Evolutionary conservation across 1,140 invertebrate genomes (phyloP), one percentile per base, ranked within the genome.

Genomic region (Brachionus calyciflorus): DNA sequence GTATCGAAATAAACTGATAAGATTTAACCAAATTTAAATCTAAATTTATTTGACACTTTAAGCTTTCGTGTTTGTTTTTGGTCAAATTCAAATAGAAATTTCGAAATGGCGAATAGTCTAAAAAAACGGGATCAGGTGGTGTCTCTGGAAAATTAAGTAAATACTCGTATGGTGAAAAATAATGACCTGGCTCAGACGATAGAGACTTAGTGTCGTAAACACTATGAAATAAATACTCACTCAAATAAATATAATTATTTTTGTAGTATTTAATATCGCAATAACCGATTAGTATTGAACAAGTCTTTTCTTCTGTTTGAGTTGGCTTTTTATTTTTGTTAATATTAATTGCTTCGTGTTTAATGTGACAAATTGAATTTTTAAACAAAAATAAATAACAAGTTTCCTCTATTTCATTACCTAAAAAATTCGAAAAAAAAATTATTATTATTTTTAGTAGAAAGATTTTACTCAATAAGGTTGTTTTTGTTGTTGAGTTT

Each of bases 391-490:
- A 65, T 26, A 65, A 44, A 65, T 44, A 44, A 28, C 60, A 65
- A 65, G 28, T 65, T 65, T 65, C 60, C 44, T 65, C 60, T 44
- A 44, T 65, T 65, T 41, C 60, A 44, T 65, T 65, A 65, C 40
- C 60, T 65, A 14, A 24, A 65, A 65, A n/a, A n/a, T n/a, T n/a
- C n/a, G 17, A 55, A 55, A 55, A 55, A 14, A 26, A 4, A 24
- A 24, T 14, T 33, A 33, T 60, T 17, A 60, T n/a, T 33, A 30
- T 60, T 24, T 4, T 33, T 60, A n/a, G n/a, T n/a, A n/a, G n/a
- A n/a, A n/a, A n/a, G n/a, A n/a, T n/a, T n/a, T n/a, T n/a, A n/a
- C n/a, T n/a, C n/a, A n/a, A n/a, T n/a, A n/a, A n/a, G n/a, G n/a
- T n/a, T n/a, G n/a, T n/a, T n/a, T n/a, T n/a, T n/a, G n/a, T n/a